Base-by-base conservation (phyloP, 2,888 invertebrate species). In the Onchidella celtica region DNA sequence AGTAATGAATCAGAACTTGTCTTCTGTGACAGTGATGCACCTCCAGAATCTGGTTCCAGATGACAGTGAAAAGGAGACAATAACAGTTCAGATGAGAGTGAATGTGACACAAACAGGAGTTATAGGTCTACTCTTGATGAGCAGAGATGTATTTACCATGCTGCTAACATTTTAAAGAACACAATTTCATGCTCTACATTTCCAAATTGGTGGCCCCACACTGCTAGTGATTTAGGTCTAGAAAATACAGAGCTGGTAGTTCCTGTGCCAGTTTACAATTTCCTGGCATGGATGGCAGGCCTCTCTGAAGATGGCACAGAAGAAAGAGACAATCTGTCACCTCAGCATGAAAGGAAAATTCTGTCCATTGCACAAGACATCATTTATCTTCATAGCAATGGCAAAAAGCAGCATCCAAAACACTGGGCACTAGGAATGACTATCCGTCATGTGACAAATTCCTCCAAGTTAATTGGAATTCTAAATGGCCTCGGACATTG, bases 401-500 rank as follows among this genome's bases (percentile, higher is more conserved):
- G 47, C 47, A 47, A 47, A 47, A 11, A 47, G 47, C 47, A 47
- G 47, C 6, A 6, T 47, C 47, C 47, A 47, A 47, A 47, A 47
- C 47, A 47, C 47, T 47, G 47, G 17, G 47, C 47, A 47, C 47
- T 47, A 47, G 47, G 47, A 47, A 47, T 47, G 47, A 47, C 47
- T 47, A 47, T 47, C 47, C 47, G 47, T 47, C 47, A 47, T 17
- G 6, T 47, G 47, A 47, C 47, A 47, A 47, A 47, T 47, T 70
- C 70, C 24, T 40, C 70, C 4, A 70, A 38, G 24, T 36, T 70
- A 17, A 29, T 34, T 24, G 29, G 32, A 11, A 32, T 75, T 17
- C 36, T 75, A 24, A 75, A 75, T 34, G 61, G 61, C 9, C 40
- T 61, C 40, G 75, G 75, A n/a, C 75, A 75, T 34, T 75, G 63